Evolutionary conservation across 2,797 vertebrate genomes (phyloP).

Genomic region (Cuculus canorus): DNA sequence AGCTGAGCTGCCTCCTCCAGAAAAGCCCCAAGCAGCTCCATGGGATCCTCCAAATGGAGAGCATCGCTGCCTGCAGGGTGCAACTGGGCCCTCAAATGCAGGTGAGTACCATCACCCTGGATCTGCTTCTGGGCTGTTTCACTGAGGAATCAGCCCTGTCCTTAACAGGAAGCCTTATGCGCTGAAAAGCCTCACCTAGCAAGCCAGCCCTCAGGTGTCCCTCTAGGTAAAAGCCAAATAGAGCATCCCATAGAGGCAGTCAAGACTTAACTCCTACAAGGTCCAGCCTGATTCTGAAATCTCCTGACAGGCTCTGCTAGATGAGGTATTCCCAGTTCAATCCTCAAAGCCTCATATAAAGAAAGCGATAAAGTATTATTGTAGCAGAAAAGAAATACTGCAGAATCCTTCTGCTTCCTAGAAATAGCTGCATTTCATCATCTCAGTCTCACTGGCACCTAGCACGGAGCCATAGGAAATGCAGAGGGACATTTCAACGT

Average conservation of each 20-base stretch:
- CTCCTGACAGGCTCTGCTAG: background rate
- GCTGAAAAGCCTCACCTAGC: background rate
- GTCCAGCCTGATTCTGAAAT: background rate
- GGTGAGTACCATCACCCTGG: background rate
- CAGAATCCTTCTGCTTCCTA: background rate
- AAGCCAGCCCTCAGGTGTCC: background rate
- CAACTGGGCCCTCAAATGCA: background rate
- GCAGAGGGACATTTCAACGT: background rate
- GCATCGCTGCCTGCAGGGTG: background rate
- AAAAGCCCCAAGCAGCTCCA: background rate
- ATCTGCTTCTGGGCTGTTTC: background rate
- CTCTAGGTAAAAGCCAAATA: background rate
- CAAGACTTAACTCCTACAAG: background rate
- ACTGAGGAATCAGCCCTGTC: background rate
- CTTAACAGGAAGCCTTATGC: background rate
- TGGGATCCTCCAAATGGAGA: background rate
- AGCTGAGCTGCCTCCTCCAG: background rate
- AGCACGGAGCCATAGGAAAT: background rate
- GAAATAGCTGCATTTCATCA: background rate
- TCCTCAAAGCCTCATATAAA: background rate
- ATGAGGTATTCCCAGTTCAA: background rate
- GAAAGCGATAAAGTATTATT: background rate
- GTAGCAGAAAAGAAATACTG: background rate
- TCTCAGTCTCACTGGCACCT: background rate
- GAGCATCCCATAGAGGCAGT: background rate